Conservation (phyloP, 2,797 vertebrate genomes). For the Oreortyx pictus region DNA sequence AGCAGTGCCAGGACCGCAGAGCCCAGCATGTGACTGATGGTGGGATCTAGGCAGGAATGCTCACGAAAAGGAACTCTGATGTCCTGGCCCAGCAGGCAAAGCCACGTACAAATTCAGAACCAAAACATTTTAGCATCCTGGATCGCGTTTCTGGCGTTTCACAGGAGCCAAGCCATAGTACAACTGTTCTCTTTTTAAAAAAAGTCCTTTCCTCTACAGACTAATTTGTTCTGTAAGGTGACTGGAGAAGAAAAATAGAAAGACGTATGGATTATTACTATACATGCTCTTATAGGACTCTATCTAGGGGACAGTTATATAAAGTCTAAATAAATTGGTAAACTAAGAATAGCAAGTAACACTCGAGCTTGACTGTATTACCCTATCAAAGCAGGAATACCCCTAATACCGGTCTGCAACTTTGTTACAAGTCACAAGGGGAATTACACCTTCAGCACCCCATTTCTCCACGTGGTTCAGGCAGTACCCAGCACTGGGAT, state of each 20-base stretch:
- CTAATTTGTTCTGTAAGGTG: not conserved
- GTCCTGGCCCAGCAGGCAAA: slow-evolving; percentile 8
- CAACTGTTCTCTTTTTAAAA: not conserved
- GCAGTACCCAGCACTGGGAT: not conserved
- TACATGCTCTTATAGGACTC: not conserved
- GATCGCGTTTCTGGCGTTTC: not conserved
- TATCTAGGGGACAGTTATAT: not conserved
- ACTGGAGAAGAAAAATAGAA: not conserved
- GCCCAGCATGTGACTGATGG: slow-evolving; percentile 24
- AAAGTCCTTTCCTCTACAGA: not conserved
- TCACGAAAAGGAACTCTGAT: not conserved
- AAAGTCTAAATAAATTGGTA: not conserved
- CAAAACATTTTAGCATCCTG: not conserved
- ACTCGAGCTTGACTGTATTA: not conserved
- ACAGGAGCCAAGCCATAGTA: not conserved
- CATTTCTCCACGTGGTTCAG: rapidly evolving
- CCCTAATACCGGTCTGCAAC: not conserved
- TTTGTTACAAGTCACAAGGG: not conserved
- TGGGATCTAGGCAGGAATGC: slow-evolving; percentile 41
- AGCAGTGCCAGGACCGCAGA: slow-evolving; percentile 21
- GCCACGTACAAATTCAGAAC: not conserved
- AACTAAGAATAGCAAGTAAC: not conserved
- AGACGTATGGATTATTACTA: not conserved
- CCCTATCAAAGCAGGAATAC: not conserved
- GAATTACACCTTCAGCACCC: rapidly evolving